Conservation (phyloP, 2,113 vertebrate genomes). For the Albula glossodonta region DNA sequence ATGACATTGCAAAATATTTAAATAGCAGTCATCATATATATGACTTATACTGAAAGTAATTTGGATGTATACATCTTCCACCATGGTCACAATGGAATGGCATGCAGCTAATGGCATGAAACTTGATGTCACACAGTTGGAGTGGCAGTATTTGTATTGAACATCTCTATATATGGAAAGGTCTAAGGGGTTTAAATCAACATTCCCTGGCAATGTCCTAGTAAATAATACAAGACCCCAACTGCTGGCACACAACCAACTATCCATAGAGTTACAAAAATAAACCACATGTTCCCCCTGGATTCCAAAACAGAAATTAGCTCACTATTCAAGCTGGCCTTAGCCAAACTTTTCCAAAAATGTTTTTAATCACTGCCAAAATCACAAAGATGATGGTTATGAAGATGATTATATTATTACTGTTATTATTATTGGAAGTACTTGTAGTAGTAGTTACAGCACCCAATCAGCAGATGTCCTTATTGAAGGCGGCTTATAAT, state of each 20-base stretch:
- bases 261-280: constrained; percentile 46
- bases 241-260: constrained; percentile 40
- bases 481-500: background rate
- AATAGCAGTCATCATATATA: background rate
- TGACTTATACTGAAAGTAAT: background rate
- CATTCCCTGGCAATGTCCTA: constrained; percentile 38
- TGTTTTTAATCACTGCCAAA: background rate
- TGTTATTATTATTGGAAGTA: background rate
- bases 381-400: background rate
- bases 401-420: background rate
- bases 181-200: constrained; percentile 37
- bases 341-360: background rate
- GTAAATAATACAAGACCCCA: constrained; percentile 43
- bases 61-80: constrained; percentile 1
- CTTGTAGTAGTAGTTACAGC: background rate
- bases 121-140: constrained; percentile 13
- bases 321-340: constrained; percentile 12
- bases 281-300: constrained; percentile 37
- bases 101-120: constrained; percentile 23
- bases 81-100: constrained; percentile 22
- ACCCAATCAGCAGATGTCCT: background rate
- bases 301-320: constrained; percentile 36
- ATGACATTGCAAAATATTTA: no score
- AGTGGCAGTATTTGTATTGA: constrained; percentile 13
- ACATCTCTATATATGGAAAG: constrained; percentile 49